Evolutionary conservation across 2,113 vertebrate genomes (phyloP).

Genomic region (Orthochromis malagaraziensis): DNA sequence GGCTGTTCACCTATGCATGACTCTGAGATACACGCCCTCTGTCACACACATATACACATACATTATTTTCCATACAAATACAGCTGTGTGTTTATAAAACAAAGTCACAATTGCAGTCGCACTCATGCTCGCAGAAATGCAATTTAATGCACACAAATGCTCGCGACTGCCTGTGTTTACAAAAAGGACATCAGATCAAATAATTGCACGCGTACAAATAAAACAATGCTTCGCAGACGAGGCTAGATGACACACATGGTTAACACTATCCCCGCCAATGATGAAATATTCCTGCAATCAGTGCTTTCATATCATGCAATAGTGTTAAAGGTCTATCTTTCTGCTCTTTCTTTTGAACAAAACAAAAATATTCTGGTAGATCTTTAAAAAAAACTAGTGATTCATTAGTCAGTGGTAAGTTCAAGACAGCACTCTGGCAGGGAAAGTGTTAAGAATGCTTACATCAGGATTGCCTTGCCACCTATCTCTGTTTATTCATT

Average conservation of each 20-base stretch:
- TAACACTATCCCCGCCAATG: neutral
- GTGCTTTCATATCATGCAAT: neutral
- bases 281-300: neutral
- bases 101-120: neutral
- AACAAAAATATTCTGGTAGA: neutral
- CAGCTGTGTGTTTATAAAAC: constrained; percentile 2
- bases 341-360: neutral
- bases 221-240: neutral
- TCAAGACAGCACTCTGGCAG: neutral
- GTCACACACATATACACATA: constrained; percentile 5
- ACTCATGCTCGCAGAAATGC: neutral
- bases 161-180: neutral
- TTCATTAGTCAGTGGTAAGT: neutral
- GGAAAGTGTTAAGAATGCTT: neutral
- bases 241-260: neutral
- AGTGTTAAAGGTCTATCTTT: neutral
- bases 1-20: constrained; percentile 45
- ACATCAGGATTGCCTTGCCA: neutral
- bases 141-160: neutral
- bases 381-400: neutral
- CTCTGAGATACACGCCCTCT: constrained; percentile 9
- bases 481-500: neutral
- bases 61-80: constrained; percentile 13
- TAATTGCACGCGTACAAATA: neutral
- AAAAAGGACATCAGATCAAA: neutral